These are phyloP conservation scores for Crypturellus tataupa DNA, from an alignment of 2,797 vertebrate genomes.

Conservation along the genomic window DNA sequence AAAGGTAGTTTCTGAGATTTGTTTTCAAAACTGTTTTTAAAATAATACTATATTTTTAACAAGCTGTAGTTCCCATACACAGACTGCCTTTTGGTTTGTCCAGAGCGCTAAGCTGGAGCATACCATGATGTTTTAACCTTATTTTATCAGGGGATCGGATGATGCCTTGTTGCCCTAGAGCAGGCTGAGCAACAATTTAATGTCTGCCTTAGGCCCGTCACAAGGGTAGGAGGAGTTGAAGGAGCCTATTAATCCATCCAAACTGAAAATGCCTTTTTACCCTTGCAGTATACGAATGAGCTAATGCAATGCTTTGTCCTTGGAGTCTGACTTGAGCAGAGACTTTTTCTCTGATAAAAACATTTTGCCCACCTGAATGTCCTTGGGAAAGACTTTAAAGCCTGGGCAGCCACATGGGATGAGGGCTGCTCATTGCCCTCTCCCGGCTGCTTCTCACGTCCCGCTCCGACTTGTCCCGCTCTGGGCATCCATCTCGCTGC, in stretches of 20 bases:
- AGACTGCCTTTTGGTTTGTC: background rate
- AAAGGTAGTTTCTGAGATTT: background rate
- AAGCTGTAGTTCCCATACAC: background rate
- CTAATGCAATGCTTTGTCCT: background rate
- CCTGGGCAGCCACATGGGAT: background rate
- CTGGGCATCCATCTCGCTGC: conserved; percentile 75
- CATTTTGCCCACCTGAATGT: background rate
- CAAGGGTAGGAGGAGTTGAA: background rate
- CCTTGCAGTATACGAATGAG: conserved; percentile 24
- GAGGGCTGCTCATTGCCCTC: conserved; percentile 20
- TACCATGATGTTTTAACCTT: background rate
- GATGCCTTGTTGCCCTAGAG: background rate
- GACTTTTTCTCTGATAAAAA: conserved; percentile 11
- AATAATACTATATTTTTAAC: background rate
- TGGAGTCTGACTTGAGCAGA: background rate
- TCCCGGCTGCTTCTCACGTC: conserved; percentile 20
- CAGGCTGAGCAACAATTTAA: background rate
- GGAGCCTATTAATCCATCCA: background rate
- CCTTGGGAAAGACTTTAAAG: conserved; percentile 30
- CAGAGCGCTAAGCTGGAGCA: background rate
- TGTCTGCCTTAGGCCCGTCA: background rate
- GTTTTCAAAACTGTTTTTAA: background rate
- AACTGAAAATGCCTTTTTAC: conserved; percentile 1
- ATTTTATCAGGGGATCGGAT: background rate
- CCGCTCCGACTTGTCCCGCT: background rate